Evolutionary conservation across 1,140 invertebrate species (phyloP), one percentile per base, ranked within the genome.

Genomic region (Littorina saxatilis): DNA sequence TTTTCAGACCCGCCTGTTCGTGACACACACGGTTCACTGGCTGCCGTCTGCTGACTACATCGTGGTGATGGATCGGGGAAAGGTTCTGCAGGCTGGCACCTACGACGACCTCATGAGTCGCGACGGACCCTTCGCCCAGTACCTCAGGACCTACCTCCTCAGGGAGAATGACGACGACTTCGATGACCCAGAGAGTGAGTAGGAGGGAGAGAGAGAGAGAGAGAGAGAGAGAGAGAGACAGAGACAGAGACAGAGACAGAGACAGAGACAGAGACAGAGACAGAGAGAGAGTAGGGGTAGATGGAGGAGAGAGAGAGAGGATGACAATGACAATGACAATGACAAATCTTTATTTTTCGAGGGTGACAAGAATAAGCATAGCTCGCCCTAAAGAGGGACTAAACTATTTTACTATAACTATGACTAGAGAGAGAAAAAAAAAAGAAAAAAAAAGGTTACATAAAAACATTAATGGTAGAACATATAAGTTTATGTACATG

Each of bases 1-100:
- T 72, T 32, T 58, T 27, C 70, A 90, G 87, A 91, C 89, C 3
- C 82, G 92, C n/a, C 79, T 93, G 75, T 81, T 93, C 27, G 92
- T 92, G 0, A 93, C 93, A 9, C 91, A 93, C 74, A 91, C 89
- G 13, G 66, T 93, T 23, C 90, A 91, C 50, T 87, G 90, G 85
- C 84, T 93, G 43, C 89, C 91, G 17, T 84, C 90, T 68, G 89
- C 91, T 35, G 92, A 93, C 78, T 76, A 76, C 37, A 92, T 93
- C 40, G 66, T 91, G 27, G 90, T 93, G 2, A 82, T 93, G 83
- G 83, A 85, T 11, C 82, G 91, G 50, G 92, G 92, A 9, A 58
- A 61, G n/a, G 90, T 93, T 2, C 79, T 83, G 2, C 92, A 93
- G 81, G 82, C 74, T 4, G 93, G 93, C 9, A 86, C 87, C 13